These are phyloP conservation scores for Tragelaphus imberbis DNA, from an alignment of 2,113 vertebrate genomes.

Conservation along the genomic window DNA sequence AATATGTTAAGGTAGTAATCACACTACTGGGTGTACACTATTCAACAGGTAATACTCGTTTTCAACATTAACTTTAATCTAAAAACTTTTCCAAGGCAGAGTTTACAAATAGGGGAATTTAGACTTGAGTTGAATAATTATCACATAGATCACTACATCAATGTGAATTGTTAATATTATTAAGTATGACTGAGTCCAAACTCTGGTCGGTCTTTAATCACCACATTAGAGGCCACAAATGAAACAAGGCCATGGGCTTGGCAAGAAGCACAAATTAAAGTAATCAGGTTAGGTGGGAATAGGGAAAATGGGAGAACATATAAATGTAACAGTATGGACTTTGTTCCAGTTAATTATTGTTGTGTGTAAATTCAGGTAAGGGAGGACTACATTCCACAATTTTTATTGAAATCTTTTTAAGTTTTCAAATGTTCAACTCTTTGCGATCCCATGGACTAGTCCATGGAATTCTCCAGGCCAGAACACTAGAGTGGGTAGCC, in stretches of 20 bases:
- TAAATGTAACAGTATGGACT: not conserved
- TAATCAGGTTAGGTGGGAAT: not conserved
- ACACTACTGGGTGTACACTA: fast-evolving
- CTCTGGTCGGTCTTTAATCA: not conserved
- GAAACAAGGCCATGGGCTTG: not conserved
- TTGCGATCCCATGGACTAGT: not conserved
- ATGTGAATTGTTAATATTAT: not conserved
- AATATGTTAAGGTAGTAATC: not conserved
- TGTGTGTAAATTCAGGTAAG: not conserved
- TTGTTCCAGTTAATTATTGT: not conserved
- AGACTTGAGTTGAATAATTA: not conserved
- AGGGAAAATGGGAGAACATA: not conserved
- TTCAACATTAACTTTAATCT: not conserved
- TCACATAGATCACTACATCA: not conserved
- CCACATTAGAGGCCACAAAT: not conserved
- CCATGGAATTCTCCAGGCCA: not conserved
- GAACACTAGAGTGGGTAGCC: not conserved
- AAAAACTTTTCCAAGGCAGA: not conserved
- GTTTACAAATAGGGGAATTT: not conserved
- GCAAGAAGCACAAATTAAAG: not conserved
- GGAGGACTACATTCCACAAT: not conserved
- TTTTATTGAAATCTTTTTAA: not conserved
- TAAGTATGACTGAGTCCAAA: not conserved
- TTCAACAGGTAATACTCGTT: not conserved
- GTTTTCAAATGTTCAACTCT: not conserved